Evolutionary conservation across 1,140 invertebrate species (phyloP), one percentile per base, ranked within the genome.

Genomic region (Pseudomyrmex dendroicus): DNA sequence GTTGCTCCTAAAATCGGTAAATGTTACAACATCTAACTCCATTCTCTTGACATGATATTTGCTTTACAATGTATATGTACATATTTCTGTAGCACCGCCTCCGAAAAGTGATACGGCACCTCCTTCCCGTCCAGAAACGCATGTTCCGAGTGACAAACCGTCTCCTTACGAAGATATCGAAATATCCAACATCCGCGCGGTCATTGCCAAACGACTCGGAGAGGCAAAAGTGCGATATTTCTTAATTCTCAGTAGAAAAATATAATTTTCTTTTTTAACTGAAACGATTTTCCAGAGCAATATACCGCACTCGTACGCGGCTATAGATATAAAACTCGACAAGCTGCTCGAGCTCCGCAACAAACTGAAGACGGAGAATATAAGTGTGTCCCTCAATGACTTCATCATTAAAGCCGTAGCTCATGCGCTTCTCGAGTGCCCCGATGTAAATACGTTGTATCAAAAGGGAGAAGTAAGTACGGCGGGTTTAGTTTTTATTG

Each of bases 271-370:
- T 78, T 35, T 35, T 76, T 82, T 61, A 66, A 73, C 52, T 8
- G 7, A 73, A 73, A 13, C 3, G 48, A 77, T 0, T 77, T 67
- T 82, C 20, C 52, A 94, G 93, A 90, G 88, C 46, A 95, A 94
- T 61, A 98, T 99, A 91, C 99, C 99, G n/a, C 99, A 99, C 94
- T 99, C 99, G 93, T 99, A 99, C 93, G 95, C 99, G 0, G 96
- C 96, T 8, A 95, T 97, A 17, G 98, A 99, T 85, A 96, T 99
- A 54, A 96, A 96, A 86, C 96, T 99, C 67, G 98, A 99, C 91
- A 92, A 93, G 74, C 59, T 94, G 12, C 88, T 76, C 7, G 93
- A 94, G 77, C 68, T 92, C 2, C 91, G 94, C 4, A 96, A 96
- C 46, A 94, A 97, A 89, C 93, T 99, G 20, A 96, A 96, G 56